Conservation (phyloP, 2,113 vertebrate genomes). For the Myotis brandtii region DNA sequence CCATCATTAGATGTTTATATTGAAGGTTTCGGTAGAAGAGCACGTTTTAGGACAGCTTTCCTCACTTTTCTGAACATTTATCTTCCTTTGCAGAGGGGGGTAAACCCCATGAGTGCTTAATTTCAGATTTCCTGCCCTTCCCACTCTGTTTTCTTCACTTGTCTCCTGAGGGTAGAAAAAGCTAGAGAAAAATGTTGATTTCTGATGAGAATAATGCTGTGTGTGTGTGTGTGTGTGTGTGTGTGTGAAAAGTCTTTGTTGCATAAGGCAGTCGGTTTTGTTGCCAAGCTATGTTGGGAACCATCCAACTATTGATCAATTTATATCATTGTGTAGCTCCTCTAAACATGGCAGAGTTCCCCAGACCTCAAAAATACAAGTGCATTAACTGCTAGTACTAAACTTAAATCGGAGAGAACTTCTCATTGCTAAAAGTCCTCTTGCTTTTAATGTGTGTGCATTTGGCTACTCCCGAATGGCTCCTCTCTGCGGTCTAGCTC, state of each 20-base stretch:
- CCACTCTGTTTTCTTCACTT: background rate
- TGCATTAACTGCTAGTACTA: background rate
- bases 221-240: background rate
- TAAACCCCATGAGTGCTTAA: background rate
- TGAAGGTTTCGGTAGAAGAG: background rate
- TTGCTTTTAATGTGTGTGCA: background rate
- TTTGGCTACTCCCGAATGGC: background rate
- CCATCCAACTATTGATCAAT: background rate
- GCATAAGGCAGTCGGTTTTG: background rate
- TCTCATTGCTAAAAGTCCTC: background rate
- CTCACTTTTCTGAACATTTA: background rate
- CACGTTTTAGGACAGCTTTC: background rate
- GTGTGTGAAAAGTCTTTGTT: background rate
- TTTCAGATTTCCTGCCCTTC: conserved; percentile 5
- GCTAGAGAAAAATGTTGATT: background rate
- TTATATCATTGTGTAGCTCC: background rate
- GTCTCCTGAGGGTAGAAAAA: background rate
- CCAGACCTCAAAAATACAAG: background rate
- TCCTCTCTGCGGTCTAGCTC: background rate
- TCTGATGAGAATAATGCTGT: conserved; percentile 1
- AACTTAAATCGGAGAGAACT: background rate
- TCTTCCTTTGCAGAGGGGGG: background rate
- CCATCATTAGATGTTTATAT: background rate
- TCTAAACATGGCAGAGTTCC: background rate
- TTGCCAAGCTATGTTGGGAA: conserved; percentile 4